phyloP scores from a whole-genome alignment of 1,140 invertebrate species.

The Hycleus phaleratus region DNA sequence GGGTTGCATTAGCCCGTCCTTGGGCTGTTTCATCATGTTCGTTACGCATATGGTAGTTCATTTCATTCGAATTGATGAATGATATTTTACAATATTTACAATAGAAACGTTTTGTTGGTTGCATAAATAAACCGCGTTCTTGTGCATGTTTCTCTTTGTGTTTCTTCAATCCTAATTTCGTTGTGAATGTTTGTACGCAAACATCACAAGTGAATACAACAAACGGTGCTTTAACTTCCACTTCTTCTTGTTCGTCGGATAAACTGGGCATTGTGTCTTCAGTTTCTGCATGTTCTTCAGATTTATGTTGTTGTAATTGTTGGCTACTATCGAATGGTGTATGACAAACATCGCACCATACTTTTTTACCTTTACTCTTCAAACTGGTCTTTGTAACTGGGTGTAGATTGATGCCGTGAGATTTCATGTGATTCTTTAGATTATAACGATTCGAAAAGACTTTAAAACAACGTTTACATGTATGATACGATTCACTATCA shows the following conservation, averaged over 20 bases:
- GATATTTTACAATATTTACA: slow-evolving; percentile 35
- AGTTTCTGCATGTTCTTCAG: slow-evolving; percentile 17
- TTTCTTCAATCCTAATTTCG: slow-evolving; percentile 24
- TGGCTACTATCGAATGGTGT: slow-evolving; percentile 22
- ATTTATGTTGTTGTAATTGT: slow-evolving; percentile 30
- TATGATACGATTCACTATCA: slow-evolving; percentile 30
- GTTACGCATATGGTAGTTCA: slow-evolving; percentile 13
- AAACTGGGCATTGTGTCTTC: slow-evolving; percentile 18
- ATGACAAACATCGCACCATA: slow-evolving; percentile 31
- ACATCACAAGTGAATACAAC: slow-evolving; percentile 30
- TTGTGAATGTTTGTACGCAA: slow-evolving; percentile 26
- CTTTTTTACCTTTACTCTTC: slow-evolving; percentile 20
- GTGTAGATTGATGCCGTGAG: slow-evolving; percentile 26
- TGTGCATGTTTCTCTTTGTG: slow-evolving; percentile 30
- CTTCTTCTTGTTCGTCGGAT: slow-evolving; percentile 6
- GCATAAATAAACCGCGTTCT: slow-evolving; percentile 16
- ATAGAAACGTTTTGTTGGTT: slow-evolving; percentile 1
- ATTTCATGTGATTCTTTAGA: slow-evolving; percentile 34
- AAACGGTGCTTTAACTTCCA: slow-evolving; percentile 4
- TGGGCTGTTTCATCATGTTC: slow-evolving; percentile 20
- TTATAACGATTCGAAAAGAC: slow-evolving; percentile 33
- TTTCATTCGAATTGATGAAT: slow-evolving; percentile 18
- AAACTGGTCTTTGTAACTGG: neutral
- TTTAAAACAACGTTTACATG: slow-evolving; percentile 37
- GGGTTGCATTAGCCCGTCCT: slow-evolving; percentile 12